Conservation (phyloP, 2,113 vertebrate genomes). For the Solea senegalensis region DNA sequence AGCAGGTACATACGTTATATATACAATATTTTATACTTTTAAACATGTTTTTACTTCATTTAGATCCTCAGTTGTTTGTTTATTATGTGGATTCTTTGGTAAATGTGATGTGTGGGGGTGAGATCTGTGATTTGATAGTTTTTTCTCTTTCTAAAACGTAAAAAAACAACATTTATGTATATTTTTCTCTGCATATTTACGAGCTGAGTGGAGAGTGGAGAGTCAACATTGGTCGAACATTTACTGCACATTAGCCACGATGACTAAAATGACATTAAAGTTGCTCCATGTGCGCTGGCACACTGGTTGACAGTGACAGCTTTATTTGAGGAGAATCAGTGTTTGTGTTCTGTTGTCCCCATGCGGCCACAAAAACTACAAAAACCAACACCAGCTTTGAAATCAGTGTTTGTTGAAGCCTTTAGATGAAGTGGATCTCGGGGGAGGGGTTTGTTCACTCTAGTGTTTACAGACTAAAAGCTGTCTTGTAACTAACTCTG, state of each 20-base stretch:
- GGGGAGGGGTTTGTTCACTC: neutral
- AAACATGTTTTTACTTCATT: no score
- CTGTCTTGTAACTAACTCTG: slow-evolving; percentile 15
- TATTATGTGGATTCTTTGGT: no score
- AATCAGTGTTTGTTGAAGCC: neutral
- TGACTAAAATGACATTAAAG: neutral
- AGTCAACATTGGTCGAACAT: neutral
- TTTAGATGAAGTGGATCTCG: neutral
- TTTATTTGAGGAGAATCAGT: neutral
- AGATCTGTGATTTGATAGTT: no score
- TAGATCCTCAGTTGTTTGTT: no score
- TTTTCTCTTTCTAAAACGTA: no score
- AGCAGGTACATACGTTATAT: no score
- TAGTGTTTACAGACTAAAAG: slow-evolving; percentile 10
- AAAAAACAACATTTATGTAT: no score
- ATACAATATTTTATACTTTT: no score
- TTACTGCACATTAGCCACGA: neutral
- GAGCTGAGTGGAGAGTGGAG: neutral
- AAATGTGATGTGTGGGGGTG: no score
- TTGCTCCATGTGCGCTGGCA: neutral
- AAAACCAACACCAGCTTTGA: slow-evolving; percentile 5
- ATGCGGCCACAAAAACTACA: neutral
- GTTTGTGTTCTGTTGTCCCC: neutral
- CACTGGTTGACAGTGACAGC: neutral
- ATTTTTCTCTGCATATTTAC: no score